Evolutionary conservation across 2,113 vertebrate genomes (phyloP), one percentile per base, ranked within the genome.

Genomic region (Amphilophus citrinellus): DNA sequence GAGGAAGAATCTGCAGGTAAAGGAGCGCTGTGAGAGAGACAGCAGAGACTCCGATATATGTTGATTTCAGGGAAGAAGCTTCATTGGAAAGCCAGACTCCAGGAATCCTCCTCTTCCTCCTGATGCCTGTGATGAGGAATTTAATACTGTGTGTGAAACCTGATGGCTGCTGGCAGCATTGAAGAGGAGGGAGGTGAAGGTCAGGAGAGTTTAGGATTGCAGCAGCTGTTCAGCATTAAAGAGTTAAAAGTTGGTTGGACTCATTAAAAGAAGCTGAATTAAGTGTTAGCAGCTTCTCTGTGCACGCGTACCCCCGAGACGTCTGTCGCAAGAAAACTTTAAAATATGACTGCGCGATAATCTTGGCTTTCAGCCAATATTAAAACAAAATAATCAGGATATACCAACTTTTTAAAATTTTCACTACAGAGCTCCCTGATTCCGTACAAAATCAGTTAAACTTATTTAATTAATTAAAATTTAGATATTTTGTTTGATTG

Each of bases 71-170:
- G 57, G 50, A 66, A 61, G 71, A 79, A 9, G 0, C 65, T 77
- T 87, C 37, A 79, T 61, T 86, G 37, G 76, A 83, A 88, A 82
- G 76, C 10, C 6, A 37, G 42, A 82, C 11, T 50, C 58, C 10
- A 80, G 68, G 81, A 82, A 82, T 81, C 53, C 58, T 83, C 60
- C 76, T 57, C 15, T 14, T 11, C 15, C 60, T n/a, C 76, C 37
- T 4, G 7, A 7, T 32, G 80, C 57, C 75, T 15, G 66, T 39
- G 78, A 15, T 47, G 57, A 61, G 87, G 47, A 87, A 91, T 32
- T 4, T 24, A 39, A 88, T n/a, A 35, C 80, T 18, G 65, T 56
- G 79, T 32, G 82, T 90, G 90, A 90, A 89, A 91, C 90, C 87
- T 84, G 86, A 90, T 2, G 35, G 68, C 62, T 76, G 80, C 15